A percentile compares a stretch with the other conserved stretches of the same genome.
phyloP scores from a whole-genome alignment of 2,888 invertebrate species.

The Leptothorax acervorum region DNA sequence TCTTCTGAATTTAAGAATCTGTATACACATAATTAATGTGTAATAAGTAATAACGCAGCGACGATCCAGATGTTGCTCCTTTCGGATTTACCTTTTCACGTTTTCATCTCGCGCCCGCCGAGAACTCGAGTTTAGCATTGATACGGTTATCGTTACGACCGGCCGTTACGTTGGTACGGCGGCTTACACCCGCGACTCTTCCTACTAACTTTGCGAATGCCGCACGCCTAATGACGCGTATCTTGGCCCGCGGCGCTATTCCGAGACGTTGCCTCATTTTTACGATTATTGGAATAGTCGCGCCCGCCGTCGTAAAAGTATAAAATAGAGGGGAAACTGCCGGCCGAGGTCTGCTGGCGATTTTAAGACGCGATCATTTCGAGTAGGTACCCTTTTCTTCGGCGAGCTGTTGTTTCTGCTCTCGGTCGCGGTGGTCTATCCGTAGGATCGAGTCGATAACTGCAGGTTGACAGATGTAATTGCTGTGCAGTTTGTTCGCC shows the following conservation, averaged over 20 bases:
- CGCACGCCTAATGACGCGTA: constrained; percentile 58
- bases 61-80: constrained; percentile 34
- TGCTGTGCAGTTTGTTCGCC: constrained; percentile 10
- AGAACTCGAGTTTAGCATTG: constrained; percentile 52
- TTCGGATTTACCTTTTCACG: constrained; percentile 35
- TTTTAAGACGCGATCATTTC: constrained; percentile 53
- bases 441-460: not conserved
- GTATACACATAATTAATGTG: constrained; percentile 31
- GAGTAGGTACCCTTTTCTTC: constrained; percentile 17
- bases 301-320: constrained; percentile 50
- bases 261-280: constrained; percentile 55
- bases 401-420: constrained; percentile 13
- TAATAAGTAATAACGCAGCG: constrained; percentile 30
- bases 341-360: constrained; percentile 36
- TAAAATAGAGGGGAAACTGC: constrained; percentile 51
- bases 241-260: constrained; percentile 53
- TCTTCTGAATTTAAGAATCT: not conserved
- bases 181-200: constrained; percentile 55
- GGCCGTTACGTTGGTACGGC: constrained; percentile 56
- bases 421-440: not conserved
- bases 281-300: constrained; percentile 57
- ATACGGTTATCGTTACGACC: constrained; percentile 62
- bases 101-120: constrained; percentile 35
- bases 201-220: constrained; percentile 55
- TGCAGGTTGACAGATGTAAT: constrained; percentile 25